Evolutionary conservation across 2,888 invertebrate genomes (phyloP), one percentile per base, ranked within the genome.

Genomic region (Cephus pulcher): DNA sequence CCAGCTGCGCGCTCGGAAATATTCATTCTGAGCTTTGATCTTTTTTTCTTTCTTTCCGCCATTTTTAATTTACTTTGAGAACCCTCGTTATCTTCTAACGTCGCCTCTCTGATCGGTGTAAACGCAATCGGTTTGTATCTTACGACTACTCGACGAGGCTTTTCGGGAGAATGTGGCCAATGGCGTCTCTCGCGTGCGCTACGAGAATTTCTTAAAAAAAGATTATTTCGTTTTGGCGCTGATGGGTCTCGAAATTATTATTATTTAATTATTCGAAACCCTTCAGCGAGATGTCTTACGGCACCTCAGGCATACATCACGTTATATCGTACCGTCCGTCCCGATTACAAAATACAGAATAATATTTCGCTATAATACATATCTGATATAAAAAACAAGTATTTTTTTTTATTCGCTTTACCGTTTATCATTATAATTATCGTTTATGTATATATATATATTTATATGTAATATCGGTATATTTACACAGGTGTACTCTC

Each of bases 361-460:
- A 89, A 89, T 91, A 89, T 89, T 88, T 88, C 86, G 85, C 90
- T 91, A 91, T 91, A 89, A 89, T 91, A 91, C 90, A 91, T 88
- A 88, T 90, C 86, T 91, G 89, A 90, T 90, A 91, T 88, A 90
- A 90, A 40, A 91, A 91, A 90, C 89, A 90, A 90, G 88, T 90
- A 88, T 89, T 87, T 89, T 88, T 87, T 83, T 81, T 82, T 88
- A 86, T 88, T 87, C 86, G 84, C 85, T 88, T 89, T 88, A 88
- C 86, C 89, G 85, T 85, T 86, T 79, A 78, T 12, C 70, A 78
- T 80, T 80, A 81, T 78, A 81, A 79, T 83, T 82, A 82, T 81
- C 80, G 79, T 83, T 82, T 79, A 81, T 83, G 78, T 81, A 80
- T 84, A 81, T 84, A 82, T 78, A 34, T 78, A 75, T 79, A 79